Evolutionary conservation across 2,113 vertebrate species (phyloP), one percentile per base, ranked within the genome.

Genomic region (Alligator sinensis): DNA sequence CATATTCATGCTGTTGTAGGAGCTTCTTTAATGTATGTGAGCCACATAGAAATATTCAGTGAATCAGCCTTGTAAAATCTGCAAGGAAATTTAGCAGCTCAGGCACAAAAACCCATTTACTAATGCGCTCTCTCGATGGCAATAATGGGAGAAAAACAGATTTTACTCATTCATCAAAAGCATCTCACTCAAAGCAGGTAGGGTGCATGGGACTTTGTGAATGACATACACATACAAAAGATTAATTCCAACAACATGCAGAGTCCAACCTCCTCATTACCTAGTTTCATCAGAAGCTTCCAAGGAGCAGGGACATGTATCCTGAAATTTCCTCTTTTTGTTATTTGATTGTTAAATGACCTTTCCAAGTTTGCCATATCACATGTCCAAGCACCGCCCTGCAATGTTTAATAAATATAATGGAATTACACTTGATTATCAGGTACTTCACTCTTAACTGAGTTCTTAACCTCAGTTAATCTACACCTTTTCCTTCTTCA

Each of bases 291-390:
- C 92, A 86, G 89, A 88, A 94, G 57, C 87, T 66, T 92, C 91
- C 77, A 60, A 90, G 89, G 90, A 90, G 72, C 54, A 78, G 57
- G 86, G 89, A 30, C 83, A 66, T 27, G 15, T 77, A 76, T 93
- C 89, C 76, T 90, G 89, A 88, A 92, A 90, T 47, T 84, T 88
- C 88, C 91, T 91, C 78, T 95, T 87, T 70, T 1, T 0, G 75
- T 95, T 92, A 86, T 15, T 94, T 84, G 91, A 88, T 93, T 91
- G 89, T 77, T 77, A 68, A 91, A 74, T 93, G 89, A 96, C 92
- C 91, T 91, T 94, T 90, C 83, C 88, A 66, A 59, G 62, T 92
- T 90, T 93, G 76, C 54, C 62, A 90, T 62, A 88, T 92, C n/a
- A 30, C 34, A 93, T 80, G 54, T 57, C 80, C 59, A 47, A 83